phyloP scores from a whole-genome alignment of 1,140 invertebrate species.

The Leptoteleia sp. region DNA sequence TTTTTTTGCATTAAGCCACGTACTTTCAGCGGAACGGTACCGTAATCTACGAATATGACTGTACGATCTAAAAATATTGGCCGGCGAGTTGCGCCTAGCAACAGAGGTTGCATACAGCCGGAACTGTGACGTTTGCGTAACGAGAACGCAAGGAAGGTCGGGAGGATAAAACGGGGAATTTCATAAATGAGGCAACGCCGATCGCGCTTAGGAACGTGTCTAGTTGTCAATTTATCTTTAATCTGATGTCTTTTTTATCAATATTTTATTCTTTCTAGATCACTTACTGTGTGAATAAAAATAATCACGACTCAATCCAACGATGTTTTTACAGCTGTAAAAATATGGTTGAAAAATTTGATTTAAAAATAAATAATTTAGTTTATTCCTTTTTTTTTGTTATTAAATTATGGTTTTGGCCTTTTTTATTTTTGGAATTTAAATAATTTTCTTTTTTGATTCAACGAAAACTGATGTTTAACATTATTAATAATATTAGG shows the following conservation, averaged over 20 bases:
- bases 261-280: conserved; percentile 18
- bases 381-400: too few species aligned
- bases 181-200: conserved; percentile 63
- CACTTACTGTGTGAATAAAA: not conserved
- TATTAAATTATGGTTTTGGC: too few species aligned
- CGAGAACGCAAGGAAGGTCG: conserved; percentile 71
- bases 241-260: conserved; percentile 17
- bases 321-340: too few species aligned
- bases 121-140: conserved; percentile 74
- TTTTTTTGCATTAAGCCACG: conserved; percentile 23
- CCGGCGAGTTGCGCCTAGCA: conserved; percentile 77
- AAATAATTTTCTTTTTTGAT: too few species aligned
- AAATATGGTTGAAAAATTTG: too few species aligned
- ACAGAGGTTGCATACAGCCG: conserved; percentile 77
- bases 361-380: too few species aligned
- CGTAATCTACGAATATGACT: conserved; percentile 70
- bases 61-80: conserved; percentile 78
- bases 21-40: conserved; percentile 40
- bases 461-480: too few species aligned
- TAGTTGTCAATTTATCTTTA: conserved; percentile 44
- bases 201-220: conserved; percentile 36
- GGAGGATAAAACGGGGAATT: conserved; percentile 67
- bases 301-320: too few species aligned
- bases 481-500: too few species aligned
- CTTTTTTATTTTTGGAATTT: too few species aligned